phyloP scores from a whole-genome alignment of 2,888 invertebrate genomes.

The Operophtera brumata region DNA sequence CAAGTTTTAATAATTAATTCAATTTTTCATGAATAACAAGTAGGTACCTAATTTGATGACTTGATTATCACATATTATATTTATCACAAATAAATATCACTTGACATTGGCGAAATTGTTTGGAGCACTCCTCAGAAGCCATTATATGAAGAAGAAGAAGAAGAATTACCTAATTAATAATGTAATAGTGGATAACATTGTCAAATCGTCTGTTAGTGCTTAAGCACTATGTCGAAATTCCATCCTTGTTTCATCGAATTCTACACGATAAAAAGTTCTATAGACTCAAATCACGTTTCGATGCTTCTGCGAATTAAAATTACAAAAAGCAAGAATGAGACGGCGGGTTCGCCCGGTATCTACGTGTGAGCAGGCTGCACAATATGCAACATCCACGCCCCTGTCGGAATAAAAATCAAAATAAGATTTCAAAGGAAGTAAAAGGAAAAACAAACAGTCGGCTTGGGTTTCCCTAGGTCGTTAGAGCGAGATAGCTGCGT shows the following conservation, averaged over 20 bases:
- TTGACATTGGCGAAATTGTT: too few relatives aligned
- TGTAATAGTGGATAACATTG: conserved; percentile 27
- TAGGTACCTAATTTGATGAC: too few relatives aligned
- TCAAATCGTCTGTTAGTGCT: conserved; percentile 49
- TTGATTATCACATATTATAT: too few relatives aligned
- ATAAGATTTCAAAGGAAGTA: conserved; percentile 79
- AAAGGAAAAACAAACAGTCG: conserved; percentile 76
- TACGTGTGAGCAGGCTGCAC: conserved; percentile 73
- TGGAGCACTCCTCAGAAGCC: too few relatives aligned
- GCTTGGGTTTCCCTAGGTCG: conserved; percentile 71
- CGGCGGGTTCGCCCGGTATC: conserved; percentile 46
- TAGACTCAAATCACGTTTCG: conserved; percentile 76
- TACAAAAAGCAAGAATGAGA: conserved; percentile 76
- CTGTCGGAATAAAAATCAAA: conserved; percentile 78
- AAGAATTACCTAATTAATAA: conserved; percentile 24
- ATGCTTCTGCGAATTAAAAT: conserved; percentile 78
- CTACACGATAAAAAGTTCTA: conserved; percentile 72
- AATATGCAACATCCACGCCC: conserved; percentile 82
- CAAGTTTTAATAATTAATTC: too few relatives aligned
- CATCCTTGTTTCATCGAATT: conserved; percentile 66
- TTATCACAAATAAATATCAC: too few relatives aligned
- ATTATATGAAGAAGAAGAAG: too few relatives aligned
- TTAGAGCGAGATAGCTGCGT: conserved; percentile 66
- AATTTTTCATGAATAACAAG: too few relatives aligned
- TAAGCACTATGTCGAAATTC: conserved; percentile 59